Conservation (phyloP, 2,888 invertebrate species). For the Hirudinaria manillensis region DNA sequence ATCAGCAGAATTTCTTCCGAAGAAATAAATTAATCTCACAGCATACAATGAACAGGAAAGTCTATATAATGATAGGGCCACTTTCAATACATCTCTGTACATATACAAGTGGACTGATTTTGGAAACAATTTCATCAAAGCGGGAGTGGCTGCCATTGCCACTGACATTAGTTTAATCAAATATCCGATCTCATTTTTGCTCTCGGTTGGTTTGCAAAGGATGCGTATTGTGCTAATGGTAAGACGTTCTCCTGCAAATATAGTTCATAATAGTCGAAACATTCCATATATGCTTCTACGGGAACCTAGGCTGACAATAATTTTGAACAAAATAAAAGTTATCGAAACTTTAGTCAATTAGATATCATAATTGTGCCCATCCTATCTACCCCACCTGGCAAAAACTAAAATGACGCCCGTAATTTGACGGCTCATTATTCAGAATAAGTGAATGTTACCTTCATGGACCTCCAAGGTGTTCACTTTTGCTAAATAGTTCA, state of each 20-base stretch:
- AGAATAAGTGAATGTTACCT: background rate
- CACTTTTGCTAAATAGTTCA: constrained; percentile 29
- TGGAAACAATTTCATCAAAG: constrained; percentile 32
- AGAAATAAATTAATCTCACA: constrained; percentile 26
- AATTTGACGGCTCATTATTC: no score
- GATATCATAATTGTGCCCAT: no score
- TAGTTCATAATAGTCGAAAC: no score
- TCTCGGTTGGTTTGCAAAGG: constrained; percentile 34
- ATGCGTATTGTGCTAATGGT: constrained; percentile 29
- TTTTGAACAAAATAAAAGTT: no score
- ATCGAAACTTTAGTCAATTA: no score
- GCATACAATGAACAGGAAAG: constrained; percentile 27
- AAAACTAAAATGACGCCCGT: no score
- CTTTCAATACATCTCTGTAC: constrained; percentile 34
- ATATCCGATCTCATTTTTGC: constrained; percentile 8
- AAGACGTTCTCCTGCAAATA: constrained; percentile 21
- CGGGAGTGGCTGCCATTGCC: constrained; percentile 16
- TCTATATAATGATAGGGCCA: constrained; percentile 30
- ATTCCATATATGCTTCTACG: no score
- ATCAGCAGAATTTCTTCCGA: constrained; percentile 25
- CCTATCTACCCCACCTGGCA: no score
- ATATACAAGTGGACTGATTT: constrained; percentile 32
- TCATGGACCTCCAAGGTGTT: constrained; percentile 24
- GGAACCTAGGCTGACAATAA: no score
- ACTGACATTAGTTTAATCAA: constrained; percentile 32